Evolutionary conservation across 2,797 vertebrate genomes (phyloP), one percentile per base, ranked within the genome.

Genomic region (Pyrrhura leucotis): DNA sequence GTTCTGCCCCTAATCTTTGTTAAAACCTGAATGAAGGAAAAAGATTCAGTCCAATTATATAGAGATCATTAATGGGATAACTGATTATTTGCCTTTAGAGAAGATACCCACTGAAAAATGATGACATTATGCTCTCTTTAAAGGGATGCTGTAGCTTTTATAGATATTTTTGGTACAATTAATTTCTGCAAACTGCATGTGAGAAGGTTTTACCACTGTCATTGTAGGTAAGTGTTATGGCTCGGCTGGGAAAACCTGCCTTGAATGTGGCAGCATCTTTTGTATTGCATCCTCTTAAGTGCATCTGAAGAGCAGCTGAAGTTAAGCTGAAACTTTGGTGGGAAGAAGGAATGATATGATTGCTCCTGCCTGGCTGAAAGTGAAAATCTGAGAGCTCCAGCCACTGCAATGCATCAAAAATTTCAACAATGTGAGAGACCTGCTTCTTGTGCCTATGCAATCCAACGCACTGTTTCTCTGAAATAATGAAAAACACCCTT

Each of bases 21-120:
- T 59, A 59, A 68, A 91, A 91, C 18, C 6, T 3, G 45, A 90
- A 85, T 19, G 51, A 79, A 69, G 14, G 8, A 13, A 69, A 14
- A 67, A 78, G 22, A 31, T 76, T 50, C 74, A 79, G 63, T 50
- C 61, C 44, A 53, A 77, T 68, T 48, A 42, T 53, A 69, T 56
- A 68, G 29, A 88, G 50, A 37, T 92, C 54, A 68, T 89, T 88
- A 93, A 87, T 77, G 51, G 62, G 47, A 88, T 91, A 91, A 90
- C 75, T 72, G 61, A 91, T 90, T 94, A 72, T 67, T 95, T 96
- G 77, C 68, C 87, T 97, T 94, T 78, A 54, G 88, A 97, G 94
- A 88, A 94, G 93, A 95, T 51, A 82, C 23, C 16, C 51, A 17
- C 71, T 95, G 73, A 96, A 97, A 97, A 96, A 83, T 54, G 67